phyloP scores from a whole-genome alignment of 92 coral and sea anemone species.

The Parazoanthus darwini region DNA sequence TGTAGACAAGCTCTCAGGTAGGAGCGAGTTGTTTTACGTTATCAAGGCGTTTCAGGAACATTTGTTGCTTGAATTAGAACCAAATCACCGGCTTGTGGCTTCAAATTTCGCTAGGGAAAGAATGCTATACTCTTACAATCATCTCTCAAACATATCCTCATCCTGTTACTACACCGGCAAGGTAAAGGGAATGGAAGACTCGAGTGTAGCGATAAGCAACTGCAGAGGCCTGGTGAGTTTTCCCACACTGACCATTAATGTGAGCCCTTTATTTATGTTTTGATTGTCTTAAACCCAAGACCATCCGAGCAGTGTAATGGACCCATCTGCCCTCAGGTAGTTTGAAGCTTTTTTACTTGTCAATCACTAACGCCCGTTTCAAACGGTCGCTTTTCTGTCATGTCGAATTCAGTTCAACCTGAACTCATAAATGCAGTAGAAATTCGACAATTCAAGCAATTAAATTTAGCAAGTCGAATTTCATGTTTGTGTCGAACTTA shows the following conservation, averaged over 20 bases:
- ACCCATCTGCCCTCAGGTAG: conserved; percentile 8
- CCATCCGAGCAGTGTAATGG: conserved; percentile 5
- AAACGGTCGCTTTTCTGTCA: too few relatives aligned
- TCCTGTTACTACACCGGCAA: conserved; percentile 68
- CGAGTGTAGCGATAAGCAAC: conserved; percentile 78
- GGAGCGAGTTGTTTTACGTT: conserved; percentile 44
- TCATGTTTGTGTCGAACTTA: too few relatives aligned
- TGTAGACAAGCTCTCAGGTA: conserved; percentile 19
- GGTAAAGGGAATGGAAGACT: conserved; percentile 54
- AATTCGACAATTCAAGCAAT: too few relatives aligned
- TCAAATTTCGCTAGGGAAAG: conserved; percentile 63
- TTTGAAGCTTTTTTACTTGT: conserved; percentile 11
- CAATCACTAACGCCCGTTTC: conserved; percentile 1
- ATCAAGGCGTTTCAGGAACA: conserved; percentile 69
- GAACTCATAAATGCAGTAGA: background rate
- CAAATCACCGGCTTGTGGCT: conserved; percentile 66
- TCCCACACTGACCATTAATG: background rate
- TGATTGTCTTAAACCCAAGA: background rate
- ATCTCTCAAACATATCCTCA: conserved; percentile 21
- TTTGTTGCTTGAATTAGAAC: conserved; percentile 59
- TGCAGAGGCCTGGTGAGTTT: conserved; percentile 80
- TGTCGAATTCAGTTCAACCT: background rate
- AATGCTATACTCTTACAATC: conserved; percentile 27
- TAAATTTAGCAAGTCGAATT: too few relatives aligned
- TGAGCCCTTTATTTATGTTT: background rate